Percentiles rank a stretch among this genome's conserved stretches.
These are phyloP conservation scores for Corynorhinus townsendii DNA, from an alignment of 2,113 vertebrate species.

Conservation along the genomic window DNA sequence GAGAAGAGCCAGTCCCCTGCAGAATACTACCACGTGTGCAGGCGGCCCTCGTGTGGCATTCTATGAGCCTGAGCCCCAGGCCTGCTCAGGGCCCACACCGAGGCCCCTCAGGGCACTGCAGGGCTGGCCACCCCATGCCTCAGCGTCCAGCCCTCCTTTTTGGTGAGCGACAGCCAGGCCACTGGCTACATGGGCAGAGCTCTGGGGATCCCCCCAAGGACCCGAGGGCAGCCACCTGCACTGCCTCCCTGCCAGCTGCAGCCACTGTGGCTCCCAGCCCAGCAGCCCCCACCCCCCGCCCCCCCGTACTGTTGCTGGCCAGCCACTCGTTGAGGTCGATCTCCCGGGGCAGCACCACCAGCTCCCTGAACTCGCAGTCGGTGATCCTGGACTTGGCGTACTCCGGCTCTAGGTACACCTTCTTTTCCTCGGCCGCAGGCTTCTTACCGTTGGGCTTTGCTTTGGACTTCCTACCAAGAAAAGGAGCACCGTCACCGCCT, in stretches of 20 bases:
- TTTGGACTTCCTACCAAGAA: constrained; percentile 92
- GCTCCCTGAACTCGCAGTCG: constrained; percentile 94
- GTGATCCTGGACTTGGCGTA: constrained; percentile 93
- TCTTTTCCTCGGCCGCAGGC: constrained; percentile 92
- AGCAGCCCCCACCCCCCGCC: neutral
- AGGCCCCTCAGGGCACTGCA: accelerated
- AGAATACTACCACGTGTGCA: neutral
- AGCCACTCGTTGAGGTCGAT: constrained; percentile 99
- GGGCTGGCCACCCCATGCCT: neutral
- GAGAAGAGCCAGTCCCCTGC: accelerated
- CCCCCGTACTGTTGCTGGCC: constrained; percentile 95
- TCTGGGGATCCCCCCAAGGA: neutral
- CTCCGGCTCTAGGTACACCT: constrained; percentile 95
- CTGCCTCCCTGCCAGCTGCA: too few relatives aligned
- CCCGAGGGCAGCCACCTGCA: accelerated
- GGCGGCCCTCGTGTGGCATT: accelerated
- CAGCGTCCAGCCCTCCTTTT: neutral
- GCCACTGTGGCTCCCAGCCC: neutral
- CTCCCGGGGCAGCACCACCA: constrained; percentile 95
- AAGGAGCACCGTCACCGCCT: neutral
- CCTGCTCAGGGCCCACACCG: accelerated
- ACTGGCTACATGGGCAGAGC: neutral
- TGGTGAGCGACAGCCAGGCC: neutral
- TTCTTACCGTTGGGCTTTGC: constrained; percentile 99
- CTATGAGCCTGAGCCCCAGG: too few relatives aligned